These are phyloP conservation scores for Rhagologus leucostigma DNA, from an alignment of 2,113 vertebrate genomes.

Conservation along the genomic window DNA sequence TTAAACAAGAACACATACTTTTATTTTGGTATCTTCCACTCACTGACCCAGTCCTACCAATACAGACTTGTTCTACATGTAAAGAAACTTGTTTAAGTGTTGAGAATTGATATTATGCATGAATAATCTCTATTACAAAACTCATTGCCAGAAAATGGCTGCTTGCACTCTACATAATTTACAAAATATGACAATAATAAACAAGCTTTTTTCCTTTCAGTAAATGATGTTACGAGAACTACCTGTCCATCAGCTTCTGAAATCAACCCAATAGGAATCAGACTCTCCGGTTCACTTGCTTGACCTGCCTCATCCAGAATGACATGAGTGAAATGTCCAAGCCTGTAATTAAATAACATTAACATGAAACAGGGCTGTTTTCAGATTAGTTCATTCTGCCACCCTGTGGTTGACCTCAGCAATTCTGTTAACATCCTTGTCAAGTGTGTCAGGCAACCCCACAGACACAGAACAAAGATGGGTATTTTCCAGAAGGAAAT, in stretches of 20 bases:
- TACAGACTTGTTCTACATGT: background rate
- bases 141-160: background rate
- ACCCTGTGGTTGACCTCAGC: conserved; percentile 25
- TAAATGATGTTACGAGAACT: background rate
- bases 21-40: background rate
- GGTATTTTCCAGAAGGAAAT: accelerated
- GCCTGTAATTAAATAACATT: conserved; percentile 62
- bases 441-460: background rate
- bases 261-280: conserved; percentile 88
- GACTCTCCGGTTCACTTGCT: conserved; percentile 90
- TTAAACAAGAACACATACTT: background rate
- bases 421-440: background rate
- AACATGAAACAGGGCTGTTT: background rate
- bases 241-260: conserved; percentile 89
- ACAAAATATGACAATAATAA: background rate
- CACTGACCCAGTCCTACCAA: background rate
- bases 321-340: conserved; percentile 91
- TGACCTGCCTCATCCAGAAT: conserved; percentile 96
- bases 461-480: accelerated
- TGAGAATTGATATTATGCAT: background rate
- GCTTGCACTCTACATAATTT: background rate
- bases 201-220: background rate
- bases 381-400: conserved; percentile 8
- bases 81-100: background rate
- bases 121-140: background rate